A percentile compares a stretch with the other conserved stretches of the same genome.
phyloP scores from a whole-genome alignment of 2,888 invertebrate species.

The Bombylius discolor region DNA sequence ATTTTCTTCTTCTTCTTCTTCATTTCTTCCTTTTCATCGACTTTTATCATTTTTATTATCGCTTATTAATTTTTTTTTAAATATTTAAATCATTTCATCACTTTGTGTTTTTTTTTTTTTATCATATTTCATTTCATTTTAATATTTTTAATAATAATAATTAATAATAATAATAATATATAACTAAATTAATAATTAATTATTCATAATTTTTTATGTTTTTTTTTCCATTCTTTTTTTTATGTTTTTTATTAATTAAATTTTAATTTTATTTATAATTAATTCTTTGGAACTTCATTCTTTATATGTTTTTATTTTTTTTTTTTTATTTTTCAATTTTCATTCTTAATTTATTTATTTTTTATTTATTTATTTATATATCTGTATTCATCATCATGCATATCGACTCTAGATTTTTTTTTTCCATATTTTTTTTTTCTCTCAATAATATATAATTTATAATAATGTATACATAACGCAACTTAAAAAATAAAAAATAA shows the following conservation, averaged over 20 bases:
- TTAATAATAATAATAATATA: background rate
- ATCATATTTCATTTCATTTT: slow-evolving; percentile 2
- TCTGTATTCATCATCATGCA: slow-evolving; percentile 4
- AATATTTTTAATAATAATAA: slow-evolving; percentile 3
- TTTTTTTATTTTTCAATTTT: background rate
- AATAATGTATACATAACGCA: no score
- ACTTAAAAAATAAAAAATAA: no score
- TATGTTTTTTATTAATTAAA: background rate
- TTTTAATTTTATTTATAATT: slow-evolving; percentile 3
- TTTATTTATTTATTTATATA: background rate
- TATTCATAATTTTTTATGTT: background rate
- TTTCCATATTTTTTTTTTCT: background rate
- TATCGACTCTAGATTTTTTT: background rate
- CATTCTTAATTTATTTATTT: background rate
- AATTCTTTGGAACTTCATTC: slow-evolving; percentile 8
- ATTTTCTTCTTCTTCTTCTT: background rate
- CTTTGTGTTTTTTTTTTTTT: background rate
- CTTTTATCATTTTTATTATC: background rate
- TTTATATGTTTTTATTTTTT: background rate
- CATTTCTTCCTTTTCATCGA: background rate
- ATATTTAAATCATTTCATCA: no score
- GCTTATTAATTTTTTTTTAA: background rate
- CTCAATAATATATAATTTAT: background rate
- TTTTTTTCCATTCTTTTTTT: no score
- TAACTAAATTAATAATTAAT: background rate